Evolutionary conservation across 2,888 invertebrate genomes (phyloP).

Genomic region (Masnerella sp.): DNA sequence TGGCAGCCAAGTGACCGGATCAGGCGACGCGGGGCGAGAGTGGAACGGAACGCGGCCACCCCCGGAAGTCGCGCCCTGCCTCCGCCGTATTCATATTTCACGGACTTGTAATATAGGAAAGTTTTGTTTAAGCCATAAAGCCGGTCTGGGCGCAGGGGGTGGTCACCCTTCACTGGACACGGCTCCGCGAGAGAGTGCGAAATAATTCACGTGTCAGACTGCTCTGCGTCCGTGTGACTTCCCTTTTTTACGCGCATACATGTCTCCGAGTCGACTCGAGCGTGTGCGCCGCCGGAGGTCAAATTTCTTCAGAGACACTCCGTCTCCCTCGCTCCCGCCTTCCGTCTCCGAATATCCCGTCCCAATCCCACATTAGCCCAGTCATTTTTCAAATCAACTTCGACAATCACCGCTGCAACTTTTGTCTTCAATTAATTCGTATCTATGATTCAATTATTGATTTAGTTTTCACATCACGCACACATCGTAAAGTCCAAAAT

Average conservation of each 20-base stretch:
- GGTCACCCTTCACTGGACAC: conserved; percentile 68
- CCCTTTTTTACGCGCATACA: conserved; percentile 63
- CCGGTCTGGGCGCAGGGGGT: conserved; percentile 64
- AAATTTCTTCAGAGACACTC: conserved; percentile 59
- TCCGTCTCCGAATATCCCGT: no score
- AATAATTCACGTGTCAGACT: conserved; percentile 72
- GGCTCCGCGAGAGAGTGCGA: conserved; percentile 66
- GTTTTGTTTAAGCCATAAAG: conserved; percentile 77
- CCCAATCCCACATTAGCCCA: no score
- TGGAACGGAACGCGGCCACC: conserved; percentile 29
- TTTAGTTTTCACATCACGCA: no score
- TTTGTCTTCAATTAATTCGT: no score
- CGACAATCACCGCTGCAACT: no score
- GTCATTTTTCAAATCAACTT: no score
- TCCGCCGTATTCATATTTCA: conserved; percentile 76
- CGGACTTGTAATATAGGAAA: conserved; percentile 76
- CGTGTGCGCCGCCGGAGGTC: conserved; percentile 57
- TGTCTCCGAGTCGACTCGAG: conserved; percentile 47
- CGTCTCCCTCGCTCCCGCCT: no score
- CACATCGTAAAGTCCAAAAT: no score
- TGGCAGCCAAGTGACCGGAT: conserved; percentile 76
- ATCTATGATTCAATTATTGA: no score
- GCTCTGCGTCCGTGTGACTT: conserved; percentile 62
- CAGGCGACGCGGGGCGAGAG: conserved; percentile 65
- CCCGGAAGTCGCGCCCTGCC: conserved; percentile 65